Evolutionary conservation across 1,140 invertebrate genomes (phyloP).

Genomic region (Zaprionus ghesquierei): DNA sequence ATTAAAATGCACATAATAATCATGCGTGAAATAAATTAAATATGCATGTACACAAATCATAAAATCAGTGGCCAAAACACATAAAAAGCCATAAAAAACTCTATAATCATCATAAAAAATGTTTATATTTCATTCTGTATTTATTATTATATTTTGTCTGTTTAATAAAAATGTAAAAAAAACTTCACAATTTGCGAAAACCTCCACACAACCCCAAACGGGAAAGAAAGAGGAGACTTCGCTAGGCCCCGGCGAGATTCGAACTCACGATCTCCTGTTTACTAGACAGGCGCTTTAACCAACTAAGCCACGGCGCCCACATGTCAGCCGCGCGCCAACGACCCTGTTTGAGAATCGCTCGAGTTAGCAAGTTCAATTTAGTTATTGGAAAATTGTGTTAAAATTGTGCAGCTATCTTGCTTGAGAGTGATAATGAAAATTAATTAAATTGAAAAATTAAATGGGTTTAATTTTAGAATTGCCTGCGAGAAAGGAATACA

Average conservation of each 20-base stretch:
- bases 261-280: constrained; percentile 85
- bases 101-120: no score
- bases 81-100: neutral
- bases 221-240: neutral
- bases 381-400: constrained; percentile 8
- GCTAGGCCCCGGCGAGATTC: constrained; percentile 83
- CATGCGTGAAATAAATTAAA: neutral
- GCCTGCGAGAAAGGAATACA: neutral
- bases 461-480: neutral
- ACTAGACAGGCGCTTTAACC: constrained; percentile 86
- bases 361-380: neutral
- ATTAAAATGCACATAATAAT: neutral
- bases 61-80: neutral
- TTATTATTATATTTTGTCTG: no score
- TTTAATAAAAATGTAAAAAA: neutral
- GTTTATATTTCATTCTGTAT: no score
- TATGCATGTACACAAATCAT: neutral
- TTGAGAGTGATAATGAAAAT: constrained; percentile 1
- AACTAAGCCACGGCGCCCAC: constrained; percentile 85
- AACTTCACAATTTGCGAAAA: neutral
- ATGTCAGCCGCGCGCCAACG: rapidly evolving
- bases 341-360: constrained; percentile 8
- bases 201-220: no score
- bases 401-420: constrained; percentile 7
- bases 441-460: constrained; percentile 8